Conservation (phyloP, 2,888 invertebrate species). For the Laspeyria flexula region DNA sequence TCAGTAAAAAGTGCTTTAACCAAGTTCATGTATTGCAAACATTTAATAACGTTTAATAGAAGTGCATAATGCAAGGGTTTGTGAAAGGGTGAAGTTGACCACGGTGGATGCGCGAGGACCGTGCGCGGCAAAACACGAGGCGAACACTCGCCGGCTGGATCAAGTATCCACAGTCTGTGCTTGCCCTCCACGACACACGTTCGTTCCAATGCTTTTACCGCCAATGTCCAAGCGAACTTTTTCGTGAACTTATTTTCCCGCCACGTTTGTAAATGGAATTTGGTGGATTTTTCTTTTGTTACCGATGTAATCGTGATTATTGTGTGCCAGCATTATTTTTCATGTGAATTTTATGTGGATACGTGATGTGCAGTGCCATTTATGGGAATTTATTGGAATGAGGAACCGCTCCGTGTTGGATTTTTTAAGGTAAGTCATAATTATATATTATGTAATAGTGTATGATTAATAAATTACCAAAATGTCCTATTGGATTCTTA, state of each 20-base stretch:
- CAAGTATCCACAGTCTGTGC: conserved; percentile 63
- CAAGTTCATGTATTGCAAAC: conserved; percentile 35
- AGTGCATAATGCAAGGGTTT: conserved; percentile 57
- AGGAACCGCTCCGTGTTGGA: conserved; percentile 17
- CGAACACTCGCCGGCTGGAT: conserved; percentile 60
- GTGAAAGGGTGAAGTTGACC: conserved; percentile 64
- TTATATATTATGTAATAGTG: not conserved
- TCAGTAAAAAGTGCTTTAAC: conserved; percentile 16
- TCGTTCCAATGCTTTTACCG: conserved; percentile 46
- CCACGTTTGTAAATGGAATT: conserved; percentile 57
- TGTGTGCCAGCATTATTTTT: conserved; percentile 59
- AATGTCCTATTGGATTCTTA: not conserved
- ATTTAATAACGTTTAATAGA: conserved; percentile 47
- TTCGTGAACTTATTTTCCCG: conserved; percentile 74
- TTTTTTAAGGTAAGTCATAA: conserved; percentile 39
- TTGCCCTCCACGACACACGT: conserved; percentile 53
- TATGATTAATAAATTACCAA: not conserved
- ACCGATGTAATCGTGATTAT: conserved; percentile 52
- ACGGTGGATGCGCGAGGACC: conserved; percentile 68
- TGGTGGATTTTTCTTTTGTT: conserved; percentile 19
- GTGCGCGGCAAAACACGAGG: conserved; percentile 66
- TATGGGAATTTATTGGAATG: conserved; percentile 58
- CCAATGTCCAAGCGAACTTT: conserved; percentile 68
- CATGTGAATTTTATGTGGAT: conserved; percentile 59
- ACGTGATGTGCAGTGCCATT: conserved; percentile 55